Evolutionary conservation across 2,113 vertebrate genomes (phyloP).

Genomic region (Plecotus auritus): DNA sequence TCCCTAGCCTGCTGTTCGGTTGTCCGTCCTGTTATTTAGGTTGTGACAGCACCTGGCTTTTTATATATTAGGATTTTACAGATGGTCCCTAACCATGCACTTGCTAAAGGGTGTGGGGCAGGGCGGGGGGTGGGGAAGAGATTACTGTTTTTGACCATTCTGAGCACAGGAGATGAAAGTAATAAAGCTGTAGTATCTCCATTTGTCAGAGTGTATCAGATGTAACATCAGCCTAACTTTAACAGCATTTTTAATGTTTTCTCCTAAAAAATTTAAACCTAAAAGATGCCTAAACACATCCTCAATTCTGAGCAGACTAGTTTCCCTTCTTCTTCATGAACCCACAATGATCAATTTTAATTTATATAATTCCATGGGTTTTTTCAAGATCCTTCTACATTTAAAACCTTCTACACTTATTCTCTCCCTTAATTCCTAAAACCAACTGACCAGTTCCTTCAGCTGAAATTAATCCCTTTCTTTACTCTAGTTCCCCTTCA

Average conservation of each 20-base stretch:
- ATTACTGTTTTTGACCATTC: background rate
- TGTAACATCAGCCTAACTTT: background rate
- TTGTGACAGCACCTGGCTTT: too few relatives aligned
- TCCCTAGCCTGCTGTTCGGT: too few relatives aligned
- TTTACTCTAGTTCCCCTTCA: background rate
- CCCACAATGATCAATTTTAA: background rate
- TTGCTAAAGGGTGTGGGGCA: background rate
- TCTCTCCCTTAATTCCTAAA: background rate
- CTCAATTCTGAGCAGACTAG: background rate
- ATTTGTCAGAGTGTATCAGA: background rate
- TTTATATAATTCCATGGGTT: background rate
- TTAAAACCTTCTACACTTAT: background rate
- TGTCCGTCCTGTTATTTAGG: too few relatives aligned
- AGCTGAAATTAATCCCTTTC: background rate
- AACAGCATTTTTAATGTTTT: background rate
- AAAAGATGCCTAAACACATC: background rate
- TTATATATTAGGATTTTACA: background rate
- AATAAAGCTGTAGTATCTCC: background rate
- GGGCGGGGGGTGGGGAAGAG: background rate
- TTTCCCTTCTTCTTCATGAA: background rate
- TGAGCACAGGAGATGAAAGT: background rate
- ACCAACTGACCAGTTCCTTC: background rate
- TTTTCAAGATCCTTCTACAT: background rate
- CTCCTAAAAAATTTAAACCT: background rate
- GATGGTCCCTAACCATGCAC: background rate